Evolutionary conservation across 2,797 vertebrate genomes (phyloP).

Genomic region (Sebastes nivosus): DNA sequence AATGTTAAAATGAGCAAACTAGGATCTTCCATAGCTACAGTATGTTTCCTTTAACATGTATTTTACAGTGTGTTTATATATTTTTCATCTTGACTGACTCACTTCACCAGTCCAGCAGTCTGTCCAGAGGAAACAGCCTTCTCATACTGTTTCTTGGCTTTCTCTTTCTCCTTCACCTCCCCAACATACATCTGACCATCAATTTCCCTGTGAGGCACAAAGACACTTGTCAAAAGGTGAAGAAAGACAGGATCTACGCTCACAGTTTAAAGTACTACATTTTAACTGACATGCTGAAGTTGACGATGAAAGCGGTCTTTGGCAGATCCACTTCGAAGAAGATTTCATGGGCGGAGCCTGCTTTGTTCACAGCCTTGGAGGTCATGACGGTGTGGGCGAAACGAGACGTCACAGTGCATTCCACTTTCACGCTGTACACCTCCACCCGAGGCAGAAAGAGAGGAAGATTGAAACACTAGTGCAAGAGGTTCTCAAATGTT

Average conservation of each 20-base stretch:
- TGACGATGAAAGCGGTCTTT: conserved; percentile 93
- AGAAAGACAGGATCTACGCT: no score
- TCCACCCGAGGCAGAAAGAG: conserved; percentile 52
- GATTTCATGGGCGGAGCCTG: conserved; percentile 84
- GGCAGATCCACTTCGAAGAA: conserved; percentile 91
- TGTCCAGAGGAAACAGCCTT: conserved; percentile 84
- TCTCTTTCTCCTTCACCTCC: conserved; percentile 88
- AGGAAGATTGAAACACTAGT: not conserved
- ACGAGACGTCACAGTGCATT: conserved; percentile 87
- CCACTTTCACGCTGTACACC: conserved; percentile 84
- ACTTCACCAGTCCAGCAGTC: conserved; percentile 46
- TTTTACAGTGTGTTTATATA: not conserved
- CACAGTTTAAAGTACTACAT: no score
- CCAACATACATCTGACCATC: conserved; percentile 83
- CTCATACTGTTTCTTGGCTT: conserved; percentile 89
- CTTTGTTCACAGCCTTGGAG: conserved; percentile 86
- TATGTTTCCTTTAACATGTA: not conserved
- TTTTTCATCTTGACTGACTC: conserved; percentile 1
- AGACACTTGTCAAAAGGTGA: no score
- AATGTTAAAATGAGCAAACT: not conserved
- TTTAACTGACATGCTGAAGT: conserved; percentile 90
- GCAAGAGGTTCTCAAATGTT: no score
- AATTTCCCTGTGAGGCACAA: not conserved
- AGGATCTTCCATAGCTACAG: not conserved
- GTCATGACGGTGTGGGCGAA: conserved; percentile 92